These are phyloP conservation scores for Pherbina coryleti DNA, from an alignment of 2,888 invertebrate species.

Conservation along the genomic window DNA sequence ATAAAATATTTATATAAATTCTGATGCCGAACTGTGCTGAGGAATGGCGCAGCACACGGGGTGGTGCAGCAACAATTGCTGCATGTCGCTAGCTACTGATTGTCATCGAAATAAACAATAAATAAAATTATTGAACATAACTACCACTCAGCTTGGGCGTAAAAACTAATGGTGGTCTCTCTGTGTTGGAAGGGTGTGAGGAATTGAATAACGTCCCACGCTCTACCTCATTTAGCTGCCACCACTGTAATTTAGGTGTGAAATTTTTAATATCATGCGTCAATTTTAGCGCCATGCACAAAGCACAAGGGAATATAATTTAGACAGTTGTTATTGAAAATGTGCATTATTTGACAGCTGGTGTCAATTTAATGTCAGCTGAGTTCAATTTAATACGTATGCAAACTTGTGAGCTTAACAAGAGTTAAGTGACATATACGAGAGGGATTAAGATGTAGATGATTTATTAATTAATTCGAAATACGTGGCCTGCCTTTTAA, in stretches of 20 bases:
- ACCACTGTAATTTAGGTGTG: background rate
- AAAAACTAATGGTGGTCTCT: too few species aligned
- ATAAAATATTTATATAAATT: too few species aligned
- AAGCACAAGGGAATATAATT: background rate
- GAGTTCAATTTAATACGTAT: background rate
- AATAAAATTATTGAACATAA: background rate
- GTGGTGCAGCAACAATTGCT: background rate
- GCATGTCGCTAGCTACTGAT: background rate
- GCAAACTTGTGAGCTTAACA: background rate
- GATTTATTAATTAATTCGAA: background rate
- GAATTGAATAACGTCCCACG: too few species aligned
- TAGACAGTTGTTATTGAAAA: background rate
- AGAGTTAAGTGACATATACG: background rate
- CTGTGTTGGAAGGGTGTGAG: too few species aligned
- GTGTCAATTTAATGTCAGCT: slow-evolving; percentile 9
- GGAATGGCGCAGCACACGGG: background rate
- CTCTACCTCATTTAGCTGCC: background rate
- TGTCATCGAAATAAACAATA: background rate
- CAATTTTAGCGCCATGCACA: background rate
- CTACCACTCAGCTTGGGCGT: background rate
- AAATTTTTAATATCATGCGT: background rate
- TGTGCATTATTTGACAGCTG: slow-evolving; percentile 12
- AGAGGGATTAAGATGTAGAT: background rate
- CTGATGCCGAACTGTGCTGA: background rate
- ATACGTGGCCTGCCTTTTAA: too few species aligned